These are phyloP conservation scores for Geotrupes spiniger DNA, from an alignment of 2,888 invertebrate species.

Conservation along the genomic window DNA sequence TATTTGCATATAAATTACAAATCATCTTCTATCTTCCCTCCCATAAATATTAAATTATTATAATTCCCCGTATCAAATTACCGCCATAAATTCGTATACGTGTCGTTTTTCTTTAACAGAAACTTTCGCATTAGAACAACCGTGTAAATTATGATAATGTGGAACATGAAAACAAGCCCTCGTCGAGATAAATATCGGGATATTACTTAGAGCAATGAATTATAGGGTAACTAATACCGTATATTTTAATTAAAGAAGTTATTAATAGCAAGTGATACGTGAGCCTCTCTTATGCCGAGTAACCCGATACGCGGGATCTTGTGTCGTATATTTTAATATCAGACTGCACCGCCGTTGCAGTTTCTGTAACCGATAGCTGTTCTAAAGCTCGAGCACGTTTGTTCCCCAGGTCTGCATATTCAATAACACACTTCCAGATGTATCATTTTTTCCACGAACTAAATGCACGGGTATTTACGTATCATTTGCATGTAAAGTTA, in stretches of 20 bases:
- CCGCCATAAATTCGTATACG: too few relatives aligned
- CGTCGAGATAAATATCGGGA: constrained; percentile 4
- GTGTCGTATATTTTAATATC: constrained; percentile 33
- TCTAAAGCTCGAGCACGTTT: constrained; percentile 27
- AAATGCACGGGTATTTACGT: too few relatives aligned
- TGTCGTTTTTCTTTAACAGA: neutral
- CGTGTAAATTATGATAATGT: neutral
- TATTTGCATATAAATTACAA: too few relatives aligned
- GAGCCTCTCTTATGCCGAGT: constrained; percentile 27
- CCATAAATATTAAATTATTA: too few relatives aligned
- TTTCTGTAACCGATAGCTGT: constrained; percentile 32
- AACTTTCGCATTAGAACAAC: constrained; percentile 3
- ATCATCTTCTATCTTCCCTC: too few relatives aligned
- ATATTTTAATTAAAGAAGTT: constrained; percentile 34
- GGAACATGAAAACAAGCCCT: neutral
- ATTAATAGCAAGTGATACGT: constrained; percentile 33
- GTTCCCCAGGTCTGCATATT: constrained; percentile 11
- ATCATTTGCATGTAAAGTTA: too few relatives aligned
- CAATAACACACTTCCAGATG: constrained; percentile 12
- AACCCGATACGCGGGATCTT: constrained; percentile 29
- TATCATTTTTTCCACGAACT: neutral
- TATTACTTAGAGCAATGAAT: constrained; percentile 20
- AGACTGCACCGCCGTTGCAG: constrained; percentile 30
- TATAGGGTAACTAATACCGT: constrained; percentile 24
- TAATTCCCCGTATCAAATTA: too few relatives aligned